phyloP scores from a whole-genome alignment of 2,797 vertebrate genomes.

The Hemitrygon akajei region DNA sequence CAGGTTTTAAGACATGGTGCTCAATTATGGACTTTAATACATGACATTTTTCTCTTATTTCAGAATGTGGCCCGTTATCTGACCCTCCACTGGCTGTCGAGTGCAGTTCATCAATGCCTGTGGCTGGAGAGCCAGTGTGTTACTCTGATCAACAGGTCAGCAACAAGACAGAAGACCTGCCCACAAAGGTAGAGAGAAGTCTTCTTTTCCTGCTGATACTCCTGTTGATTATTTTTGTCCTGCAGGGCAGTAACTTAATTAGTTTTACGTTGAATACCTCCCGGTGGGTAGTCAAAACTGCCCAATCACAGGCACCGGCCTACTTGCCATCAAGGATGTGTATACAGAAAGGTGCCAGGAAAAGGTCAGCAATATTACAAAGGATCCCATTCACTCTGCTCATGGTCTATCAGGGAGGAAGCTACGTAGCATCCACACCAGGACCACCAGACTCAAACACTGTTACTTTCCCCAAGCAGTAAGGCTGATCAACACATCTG shows the following conservation, averaged over 20 bases:
- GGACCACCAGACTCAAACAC: too few species aligned
- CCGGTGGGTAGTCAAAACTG: too few species aligned
- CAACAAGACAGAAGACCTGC: constrained; percentile 64
- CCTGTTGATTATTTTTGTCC: neutral
- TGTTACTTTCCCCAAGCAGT: too few species aligned
- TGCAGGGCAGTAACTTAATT: neutral
- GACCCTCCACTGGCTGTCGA: constrained; percentile 54
- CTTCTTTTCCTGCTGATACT: neutral
- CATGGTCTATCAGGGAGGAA: too few species aligned
- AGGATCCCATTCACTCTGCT: too few species aligned
- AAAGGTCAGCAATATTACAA: too few species aligned
- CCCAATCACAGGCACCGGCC: too few species aligned
- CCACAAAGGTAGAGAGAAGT: constrained; percentile 73
- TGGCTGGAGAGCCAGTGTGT: constrained; percentile 66
- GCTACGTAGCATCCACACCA: too few species aligned
- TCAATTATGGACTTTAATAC: neutral
- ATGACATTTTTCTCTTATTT: constrained; percentile 47
- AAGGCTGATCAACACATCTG: too few species aligned
- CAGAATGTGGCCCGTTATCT: constrained; percentile 67
- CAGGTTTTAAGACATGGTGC: neutral
- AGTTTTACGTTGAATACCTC: neutral
- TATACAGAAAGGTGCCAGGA: too few species aligned
- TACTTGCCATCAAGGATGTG: too few species aligned
- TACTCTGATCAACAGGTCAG: constrained; percentile 71
- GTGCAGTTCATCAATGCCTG: constrained; percentile 52